Conservation (phyloP, 2,113 vertebrate genomes). For the Pelecanus crispus region DNA sequence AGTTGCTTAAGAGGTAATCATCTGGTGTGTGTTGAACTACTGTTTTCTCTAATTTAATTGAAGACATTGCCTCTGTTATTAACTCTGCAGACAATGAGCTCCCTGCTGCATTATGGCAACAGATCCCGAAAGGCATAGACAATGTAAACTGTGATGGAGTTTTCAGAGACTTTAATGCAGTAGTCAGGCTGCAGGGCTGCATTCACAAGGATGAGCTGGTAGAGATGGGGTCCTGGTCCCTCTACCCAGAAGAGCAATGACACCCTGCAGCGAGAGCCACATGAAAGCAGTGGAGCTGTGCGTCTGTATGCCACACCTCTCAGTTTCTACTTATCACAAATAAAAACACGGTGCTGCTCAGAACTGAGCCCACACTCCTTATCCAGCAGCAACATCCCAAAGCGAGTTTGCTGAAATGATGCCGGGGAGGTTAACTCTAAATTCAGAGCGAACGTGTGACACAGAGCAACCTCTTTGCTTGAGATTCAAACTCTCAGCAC, state of each 20-base stretch:
- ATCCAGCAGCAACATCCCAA: background rate
- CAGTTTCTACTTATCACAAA: background rate
- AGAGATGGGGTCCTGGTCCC: accelerated
- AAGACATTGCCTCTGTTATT: background rate
- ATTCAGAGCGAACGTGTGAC: accelerated
- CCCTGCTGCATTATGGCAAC: background rate
- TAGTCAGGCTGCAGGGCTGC: background rate
- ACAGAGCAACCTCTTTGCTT: background rate
- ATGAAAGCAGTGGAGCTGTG: background rate
- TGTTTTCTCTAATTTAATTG: conserved; percentile 26
- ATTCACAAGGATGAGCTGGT: background rate
- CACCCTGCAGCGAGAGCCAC: background rate
- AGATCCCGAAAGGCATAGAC: accelerated
- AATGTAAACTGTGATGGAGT: background rate
- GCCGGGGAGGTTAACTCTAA: background rate
- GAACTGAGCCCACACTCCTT: background rate
- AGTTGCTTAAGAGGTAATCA: background rate
- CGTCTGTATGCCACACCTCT: background rate
- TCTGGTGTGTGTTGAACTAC: background rate
- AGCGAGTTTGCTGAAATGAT: background rate
- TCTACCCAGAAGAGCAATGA: background rate
- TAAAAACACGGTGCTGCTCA: background rate
- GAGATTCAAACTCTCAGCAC: background rate
- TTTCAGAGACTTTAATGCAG: background rate
- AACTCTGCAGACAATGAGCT: background rate